Evolutionary conservation across 2,888 invertebrate species (phyloP).

Genomic region (Cerastis leucographa): DNA sequence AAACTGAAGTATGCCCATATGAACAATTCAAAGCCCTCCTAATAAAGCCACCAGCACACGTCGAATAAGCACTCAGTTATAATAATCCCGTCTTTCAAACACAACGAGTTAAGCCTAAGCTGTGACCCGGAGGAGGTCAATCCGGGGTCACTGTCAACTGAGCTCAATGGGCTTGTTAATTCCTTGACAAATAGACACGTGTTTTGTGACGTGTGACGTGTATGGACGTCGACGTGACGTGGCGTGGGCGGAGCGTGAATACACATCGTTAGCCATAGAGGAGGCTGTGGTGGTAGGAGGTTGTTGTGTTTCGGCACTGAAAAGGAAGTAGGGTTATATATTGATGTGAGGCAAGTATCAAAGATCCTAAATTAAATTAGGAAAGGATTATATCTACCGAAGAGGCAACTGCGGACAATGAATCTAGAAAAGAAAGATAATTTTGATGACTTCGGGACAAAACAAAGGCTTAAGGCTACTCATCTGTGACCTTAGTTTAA

Average conservation of each 20-base stretch:
- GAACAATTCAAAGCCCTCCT: slow-evolving; percentile 16
- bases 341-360: neutral
- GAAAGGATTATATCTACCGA: neutral
- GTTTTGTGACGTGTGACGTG: slow-evolving; percentile 27
- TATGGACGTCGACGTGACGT: slow-evolving; percentile 8
- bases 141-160: slow-evolving; percentile 54
- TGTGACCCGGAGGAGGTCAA: slow-evolving; percentile 48
- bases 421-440: neutral
- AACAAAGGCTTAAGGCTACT: neutral
- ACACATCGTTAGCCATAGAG: neutral
- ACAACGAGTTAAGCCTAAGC: slow-evolving; percentile 23
- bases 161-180: slow-evolving; percentile 60
- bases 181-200: slow-evolving; percentile 59
- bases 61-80: neutral
- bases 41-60: slow-evolving; percentile 19
- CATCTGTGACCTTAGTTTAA: neutral
- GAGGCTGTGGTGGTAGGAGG: neutral
- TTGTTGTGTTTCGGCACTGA: slow-evolving; percentile 13
- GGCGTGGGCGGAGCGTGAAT: slow-evolving; percentile 6
- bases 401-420: neutral
- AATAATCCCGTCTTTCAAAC: slow-evolving; percentile 50
- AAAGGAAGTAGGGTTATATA: slow-evolving; percentile 22
- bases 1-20: neutral
- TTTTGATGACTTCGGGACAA: neutral
- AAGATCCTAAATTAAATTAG: neutral